Evolutionary conservation across 2,797 vertebrate genomes (phyloP), one percentile per base, ranked within the genome.

Genomic region (Arrhamphus sclerolepis): DNA sequence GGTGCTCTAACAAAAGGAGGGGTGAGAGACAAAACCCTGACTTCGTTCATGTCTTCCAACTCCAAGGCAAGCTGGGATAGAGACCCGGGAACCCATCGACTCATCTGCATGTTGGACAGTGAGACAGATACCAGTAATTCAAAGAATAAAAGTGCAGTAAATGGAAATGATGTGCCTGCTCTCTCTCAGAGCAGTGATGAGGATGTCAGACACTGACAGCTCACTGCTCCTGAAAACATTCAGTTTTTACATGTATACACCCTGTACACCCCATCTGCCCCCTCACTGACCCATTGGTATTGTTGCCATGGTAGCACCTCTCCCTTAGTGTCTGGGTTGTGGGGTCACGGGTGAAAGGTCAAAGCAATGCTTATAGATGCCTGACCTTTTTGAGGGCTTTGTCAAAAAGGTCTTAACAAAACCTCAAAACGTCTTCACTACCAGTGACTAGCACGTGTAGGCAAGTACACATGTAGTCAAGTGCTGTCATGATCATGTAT

Each of bases 1-100:
- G 81, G 83, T 75, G 72, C 78, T 85, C 83, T 86, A 89, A 92
- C 90, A 92, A 91, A 91, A 86, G 89, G 71, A 75, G 75, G 70
- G 73, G 66, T 49, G 77, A 63, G 69, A 66, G 73, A 73, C 69
- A 80, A 83, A 83, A 68, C 70, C 80, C 44, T 6, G 47, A 67
- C 62, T 66, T 61, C 65, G 66, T 59, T 62, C 72, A 64, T 55
- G 44, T 54, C 42, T 60, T 48, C 53, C 55, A 53, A 63, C 65
- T 62, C 52, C 28, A 41, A 62, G 76, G 75, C 61, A 60, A 62
- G 72, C 74, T 77, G 77, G 66, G 83, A 75, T 69, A 72, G 72
- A 84, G 74, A 82, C 62, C 60, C 22, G 34, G 50, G 64, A 77
- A 59, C 54, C 59, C 55, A 78, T 51, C 13, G 71, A 77, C 78